phyloP scores from a whole-genome alignment of 2,888 invertebrate species.

The Argynnis bischoffii region DNA sequence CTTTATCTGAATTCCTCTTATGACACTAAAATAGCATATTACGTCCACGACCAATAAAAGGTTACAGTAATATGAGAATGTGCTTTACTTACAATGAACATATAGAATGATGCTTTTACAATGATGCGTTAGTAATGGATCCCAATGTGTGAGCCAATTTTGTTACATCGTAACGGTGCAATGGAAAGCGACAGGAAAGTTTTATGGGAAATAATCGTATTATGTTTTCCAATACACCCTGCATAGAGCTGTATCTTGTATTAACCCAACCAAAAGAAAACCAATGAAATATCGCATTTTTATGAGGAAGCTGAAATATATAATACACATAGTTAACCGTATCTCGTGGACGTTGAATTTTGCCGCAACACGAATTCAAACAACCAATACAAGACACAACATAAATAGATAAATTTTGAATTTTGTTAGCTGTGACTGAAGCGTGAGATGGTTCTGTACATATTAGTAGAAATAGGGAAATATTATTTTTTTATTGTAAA shows the following conservation, averaged over 20 bases:
- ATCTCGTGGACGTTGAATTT: constrained; percentile 50
- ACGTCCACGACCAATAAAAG: constrained; percentile 49
- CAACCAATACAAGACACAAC: constrained; percentile 83
- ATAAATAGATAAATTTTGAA: constrained; percentile 76
- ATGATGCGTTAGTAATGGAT: constrained; percentile 82
- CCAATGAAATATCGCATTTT: constrained; percentile 76
- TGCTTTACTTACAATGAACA: constrained; percentile 79
- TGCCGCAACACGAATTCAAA: constrained; percentile 57
- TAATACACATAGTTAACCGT: constrained; percentile 57
- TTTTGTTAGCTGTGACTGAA: constrained; percentile 80
- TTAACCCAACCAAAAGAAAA: constrained; percentile 83
- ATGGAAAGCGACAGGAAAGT: constrained; percentile 82
- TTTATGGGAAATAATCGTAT: constrained; percentile 64
- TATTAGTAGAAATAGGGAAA: constrained; percentile 61
- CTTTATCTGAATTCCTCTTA: not conserved
- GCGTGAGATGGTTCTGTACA: constrained; percentile 74
- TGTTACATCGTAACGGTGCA: constrained; percentile 78
- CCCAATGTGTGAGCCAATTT: constrained; percentile 81
- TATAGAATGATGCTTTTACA: constrained; percentile 77
- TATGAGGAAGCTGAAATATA: constrained; percentile 82
- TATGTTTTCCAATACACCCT: constrained; percentile 80
- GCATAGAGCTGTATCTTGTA: constrained; percentile 81
- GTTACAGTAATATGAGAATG: constrained; percentile 60
- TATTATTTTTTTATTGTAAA: constrained; percentile 12
- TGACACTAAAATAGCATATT: constrained; percentile 26